Conservation (phyloP, 1,140 invertebrate species). For the Achatina immaculata region DNA sequence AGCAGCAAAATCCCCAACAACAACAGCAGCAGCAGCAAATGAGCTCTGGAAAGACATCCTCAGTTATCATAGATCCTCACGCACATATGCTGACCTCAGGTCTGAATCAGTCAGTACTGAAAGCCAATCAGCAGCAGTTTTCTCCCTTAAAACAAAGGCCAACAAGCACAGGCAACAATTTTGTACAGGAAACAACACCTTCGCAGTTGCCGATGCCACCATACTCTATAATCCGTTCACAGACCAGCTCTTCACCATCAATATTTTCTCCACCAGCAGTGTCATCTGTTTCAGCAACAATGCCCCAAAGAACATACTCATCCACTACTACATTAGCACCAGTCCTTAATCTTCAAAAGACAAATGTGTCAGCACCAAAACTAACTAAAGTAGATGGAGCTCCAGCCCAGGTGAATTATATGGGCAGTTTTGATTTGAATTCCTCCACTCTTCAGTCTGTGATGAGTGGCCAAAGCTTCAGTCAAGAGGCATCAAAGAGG, state of each 20-base stretch:
- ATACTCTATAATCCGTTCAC: not conserved
- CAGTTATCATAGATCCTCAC: constrained; percentile 21
- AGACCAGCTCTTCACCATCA: not conserved
- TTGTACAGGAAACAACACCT: not conserved
- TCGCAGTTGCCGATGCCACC: not conserved
- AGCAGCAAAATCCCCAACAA: not conserved
- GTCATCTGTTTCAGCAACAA: not conserved
- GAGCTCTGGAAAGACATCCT: not conserved
- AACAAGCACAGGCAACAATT: not conserved
- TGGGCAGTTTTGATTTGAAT: constrained; percentile 35
- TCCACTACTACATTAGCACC: not conserved
- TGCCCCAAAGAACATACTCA: not conserved
- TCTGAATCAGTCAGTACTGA: constrained; percentile 5
- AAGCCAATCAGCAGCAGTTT: not conserved
- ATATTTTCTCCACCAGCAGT: not conserved
- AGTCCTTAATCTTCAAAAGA: not conserved
- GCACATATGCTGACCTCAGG: constrained; percentile 19
- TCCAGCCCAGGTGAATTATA: constrained; percentile 33
- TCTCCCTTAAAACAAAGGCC: not conserved
- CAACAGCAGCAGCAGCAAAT: not conserved
- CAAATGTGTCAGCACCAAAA: not conserved
- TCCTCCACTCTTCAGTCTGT: constrained; percentile 22
- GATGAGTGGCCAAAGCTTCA: constrained; percentile 3
- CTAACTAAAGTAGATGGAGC: constrained; percentile 8
- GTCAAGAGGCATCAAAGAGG: constrained; percentile 9